Conservation (phyloP, 2,797 vertebrate genomes). For the Chaetophractus vellerosus region DNA sequence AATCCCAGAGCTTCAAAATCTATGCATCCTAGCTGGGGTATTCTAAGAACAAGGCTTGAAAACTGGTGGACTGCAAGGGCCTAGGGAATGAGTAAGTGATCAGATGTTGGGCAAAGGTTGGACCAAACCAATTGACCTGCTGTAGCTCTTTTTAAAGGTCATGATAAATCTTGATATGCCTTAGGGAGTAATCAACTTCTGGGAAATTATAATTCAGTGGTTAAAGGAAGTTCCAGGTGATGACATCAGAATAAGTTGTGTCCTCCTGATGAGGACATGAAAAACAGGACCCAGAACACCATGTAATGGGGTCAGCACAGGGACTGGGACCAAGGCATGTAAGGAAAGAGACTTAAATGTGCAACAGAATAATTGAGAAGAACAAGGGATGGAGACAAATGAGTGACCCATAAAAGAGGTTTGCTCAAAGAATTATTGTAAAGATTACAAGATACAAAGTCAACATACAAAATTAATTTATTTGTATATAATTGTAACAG, state of each 20-base stretch:
- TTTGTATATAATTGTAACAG: background rate
- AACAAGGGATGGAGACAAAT: background rate
- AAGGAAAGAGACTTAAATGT: background rate
- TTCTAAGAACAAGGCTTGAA: background rate
- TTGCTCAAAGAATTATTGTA: rapidly evolving
- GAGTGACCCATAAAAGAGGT: background rate
- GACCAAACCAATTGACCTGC: background rate
- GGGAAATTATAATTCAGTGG: background rate
- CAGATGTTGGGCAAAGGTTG: background rate
- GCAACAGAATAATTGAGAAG: background rate
- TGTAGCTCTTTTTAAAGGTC: background rate
- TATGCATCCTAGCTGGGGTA: background rate
- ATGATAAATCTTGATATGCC: background rate
- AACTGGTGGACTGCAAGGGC: background rate
- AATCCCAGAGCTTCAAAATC: background rate
- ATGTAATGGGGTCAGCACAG: too few species aligned
- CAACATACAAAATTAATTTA: background rate
- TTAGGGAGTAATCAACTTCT: background rate
- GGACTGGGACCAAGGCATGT: background rate
- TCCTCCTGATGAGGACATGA: background rate
- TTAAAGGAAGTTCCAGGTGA: background rate
- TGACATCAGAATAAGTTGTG: background rate
- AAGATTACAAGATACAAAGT: background rate
- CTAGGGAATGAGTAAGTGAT: background rate
- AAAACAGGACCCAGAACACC: background rate